Percentiles rank a stretch among this genome's conserved stretches.
phyloP scores from a whole-genome alignment of 2,113 vertebrate species.

The Mus musculus region DNA sequence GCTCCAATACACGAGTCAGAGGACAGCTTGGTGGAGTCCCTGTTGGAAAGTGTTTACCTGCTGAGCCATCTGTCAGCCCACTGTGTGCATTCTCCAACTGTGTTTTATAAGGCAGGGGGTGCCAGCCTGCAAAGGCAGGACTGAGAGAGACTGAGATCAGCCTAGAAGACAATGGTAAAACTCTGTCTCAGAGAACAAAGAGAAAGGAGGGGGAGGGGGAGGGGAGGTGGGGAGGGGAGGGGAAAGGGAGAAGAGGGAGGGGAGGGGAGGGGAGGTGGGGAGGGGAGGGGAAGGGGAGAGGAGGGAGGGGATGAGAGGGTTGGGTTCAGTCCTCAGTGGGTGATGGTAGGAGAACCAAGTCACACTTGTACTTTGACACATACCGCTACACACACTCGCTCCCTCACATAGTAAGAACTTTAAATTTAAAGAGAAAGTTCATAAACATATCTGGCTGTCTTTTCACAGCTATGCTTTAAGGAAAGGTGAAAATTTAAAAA shows the following conservation, averaged over 20 bases:
- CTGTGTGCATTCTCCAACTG: not conserved
- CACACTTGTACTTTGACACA: not conserved
- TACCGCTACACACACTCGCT: not conserved
- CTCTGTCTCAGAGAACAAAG: not conserved
- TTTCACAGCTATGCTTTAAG: not conserved
- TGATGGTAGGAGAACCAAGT: not conserved
- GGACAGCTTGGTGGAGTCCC: not conserved
- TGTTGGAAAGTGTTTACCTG: not conserved
- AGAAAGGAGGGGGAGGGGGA: too few species aligned
- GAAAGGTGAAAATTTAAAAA: not conserved
- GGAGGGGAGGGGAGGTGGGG: too few species aligned
- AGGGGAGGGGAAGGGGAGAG: accelerated
- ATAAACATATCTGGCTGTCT: not conserved
- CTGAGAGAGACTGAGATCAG: not conserved
- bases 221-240: accelerated
- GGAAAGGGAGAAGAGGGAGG: too few species aligned
- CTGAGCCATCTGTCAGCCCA: not conserved
- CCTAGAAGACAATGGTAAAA: not conserved
- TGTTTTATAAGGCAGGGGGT: not conserved
- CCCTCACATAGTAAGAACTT: not conserved
- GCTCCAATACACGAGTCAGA: not conserved
- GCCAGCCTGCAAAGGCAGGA: not conserved
- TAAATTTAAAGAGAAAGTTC: not conserved
- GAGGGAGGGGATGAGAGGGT: not conserved
- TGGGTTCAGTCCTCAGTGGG: not conserved